These are phyloP conservation scores for Oligia strigilis DNA, from an alignment of 2,888 invertebrate species.

Conservation along the genomic window DNA sequence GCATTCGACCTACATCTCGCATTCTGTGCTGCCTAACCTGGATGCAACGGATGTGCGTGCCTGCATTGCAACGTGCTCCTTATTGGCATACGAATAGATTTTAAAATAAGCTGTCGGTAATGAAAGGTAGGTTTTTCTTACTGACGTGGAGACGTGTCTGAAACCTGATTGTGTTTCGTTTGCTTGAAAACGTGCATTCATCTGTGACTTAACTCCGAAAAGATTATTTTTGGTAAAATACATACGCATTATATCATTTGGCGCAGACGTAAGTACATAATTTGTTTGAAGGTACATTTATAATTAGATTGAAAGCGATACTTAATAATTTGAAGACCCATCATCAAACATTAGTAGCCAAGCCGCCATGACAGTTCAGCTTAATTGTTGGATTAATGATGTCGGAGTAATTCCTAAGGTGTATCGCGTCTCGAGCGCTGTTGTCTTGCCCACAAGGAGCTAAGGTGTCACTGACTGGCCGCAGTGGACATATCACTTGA, in stretches of 20 bases:
- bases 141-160: constrained; percentile 45
- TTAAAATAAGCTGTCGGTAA: constrained; percentile 43
- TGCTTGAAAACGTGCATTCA: constrained; percentile 57
- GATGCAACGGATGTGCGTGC: constrained; percentile 71
- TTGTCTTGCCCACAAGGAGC: background rate
- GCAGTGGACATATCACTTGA: background rate
- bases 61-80: constrained; percentile 59
- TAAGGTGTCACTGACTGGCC: background rate
- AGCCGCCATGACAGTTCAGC: constrained; percentile 1
- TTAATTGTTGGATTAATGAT: constrained; percentile 5
- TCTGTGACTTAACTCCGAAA: constrained; percentile 22
- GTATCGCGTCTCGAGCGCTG: background rate
- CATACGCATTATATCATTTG: background rate
- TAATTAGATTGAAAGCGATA: background rate
- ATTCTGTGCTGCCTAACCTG: constrained; percentile 81
- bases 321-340: background rate
- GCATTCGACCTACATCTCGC: constrained; percentile 78
- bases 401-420: background rate
- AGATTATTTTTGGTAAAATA: constrained; percentile 21
- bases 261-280: background rate
- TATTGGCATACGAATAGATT: constrained; percentile 51
- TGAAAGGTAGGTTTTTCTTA: constrained; percentile 48
- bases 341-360: background rate
- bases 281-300: background rate
- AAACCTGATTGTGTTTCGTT: constrained; percentile 65